phyloP scores from a whole-genome alignment of 2,113 vertebrate genomes.

The Rhombomys opimus region DNA sequence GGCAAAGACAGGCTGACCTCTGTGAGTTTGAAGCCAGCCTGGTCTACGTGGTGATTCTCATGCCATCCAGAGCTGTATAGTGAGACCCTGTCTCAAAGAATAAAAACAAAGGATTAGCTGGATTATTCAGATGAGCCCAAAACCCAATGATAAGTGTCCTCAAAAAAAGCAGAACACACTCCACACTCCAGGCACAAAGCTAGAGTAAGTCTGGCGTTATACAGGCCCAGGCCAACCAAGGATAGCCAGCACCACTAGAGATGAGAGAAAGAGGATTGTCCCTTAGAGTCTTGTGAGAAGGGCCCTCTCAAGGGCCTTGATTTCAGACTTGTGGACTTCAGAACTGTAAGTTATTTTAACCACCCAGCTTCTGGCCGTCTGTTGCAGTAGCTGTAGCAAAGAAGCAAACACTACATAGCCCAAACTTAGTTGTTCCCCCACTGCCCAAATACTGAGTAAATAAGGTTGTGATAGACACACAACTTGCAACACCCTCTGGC shows the following conservation, averaged over 20 bases:
- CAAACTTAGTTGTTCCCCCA: background rate
- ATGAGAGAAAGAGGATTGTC: background rate
- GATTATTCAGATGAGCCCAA: background rate
- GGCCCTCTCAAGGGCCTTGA: background rate
- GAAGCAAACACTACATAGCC: background rate
- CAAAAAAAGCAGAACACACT: background rate
- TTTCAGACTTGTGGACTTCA: slow-evolving; percentile 21
- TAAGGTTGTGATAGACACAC: background rate
- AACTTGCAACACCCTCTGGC: background rate
- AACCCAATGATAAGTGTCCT: background rate
- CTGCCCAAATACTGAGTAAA: background rate
- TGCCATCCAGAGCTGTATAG: background rate
- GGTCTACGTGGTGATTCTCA: background rate
- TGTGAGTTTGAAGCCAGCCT: background rate
- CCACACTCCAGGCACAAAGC: no score
- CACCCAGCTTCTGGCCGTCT: background rate
- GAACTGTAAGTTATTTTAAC: background rate
- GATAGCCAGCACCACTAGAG: background rate
- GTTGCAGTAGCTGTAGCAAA: background rate
- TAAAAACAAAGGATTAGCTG: background rate
- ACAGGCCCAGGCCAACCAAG: background rate
- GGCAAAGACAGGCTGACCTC: background rate
- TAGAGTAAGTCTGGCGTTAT: background rate
- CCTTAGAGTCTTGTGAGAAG: background rate
- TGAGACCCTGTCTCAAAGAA: background rate